phyloP scores from a whole-genome alignment of 2,797 vertebrate genomes.

The Vespertilio murinus region DNA sequence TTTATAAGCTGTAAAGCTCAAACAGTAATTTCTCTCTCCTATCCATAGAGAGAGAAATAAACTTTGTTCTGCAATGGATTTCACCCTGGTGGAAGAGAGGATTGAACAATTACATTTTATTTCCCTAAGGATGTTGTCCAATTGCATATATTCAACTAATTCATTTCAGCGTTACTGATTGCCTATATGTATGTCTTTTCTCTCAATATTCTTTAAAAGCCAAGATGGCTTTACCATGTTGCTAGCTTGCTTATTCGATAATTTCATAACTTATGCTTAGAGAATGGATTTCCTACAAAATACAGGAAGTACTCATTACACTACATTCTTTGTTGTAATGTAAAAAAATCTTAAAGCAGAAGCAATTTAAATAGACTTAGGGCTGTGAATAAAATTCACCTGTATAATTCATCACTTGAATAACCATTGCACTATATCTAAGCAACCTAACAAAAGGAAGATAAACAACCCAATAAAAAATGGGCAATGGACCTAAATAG shows the following conservation, averaged over 20 bases:
- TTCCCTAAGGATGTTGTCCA: too few relatives aligned
- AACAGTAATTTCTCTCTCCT: too few relatives aligned
- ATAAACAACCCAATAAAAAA: too few relatives aligned
- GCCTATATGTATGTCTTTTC: too few relatives aligned
- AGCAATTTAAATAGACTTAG: slow-evolving; percentile 60
- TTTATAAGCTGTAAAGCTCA: too few relatives aligned
- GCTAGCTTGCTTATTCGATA: slow-evolving; percentile 11
- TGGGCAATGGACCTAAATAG: too few relatives aligned
- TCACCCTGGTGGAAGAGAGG: background rate
- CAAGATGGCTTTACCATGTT: background rate
- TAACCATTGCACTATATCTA: background rate
- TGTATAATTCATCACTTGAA: slow-evolving; percentile 34
- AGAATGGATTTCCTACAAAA: slow-evolving; percentile 18
- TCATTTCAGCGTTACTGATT: too few relatives aligned
- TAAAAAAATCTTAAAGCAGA: slow-evolving; percentile 17
- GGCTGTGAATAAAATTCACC: slow-evolving; percentile 49
- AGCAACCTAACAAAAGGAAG: too few relatives aligned
- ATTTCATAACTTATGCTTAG: background rate
- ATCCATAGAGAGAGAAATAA: too few relatives aligned
- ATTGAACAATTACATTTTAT: too few relatives aligned
- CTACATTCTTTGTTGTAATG: background rate
- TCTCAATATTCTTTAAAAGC: too few relatives aligned
- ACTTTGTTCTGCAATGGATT: background rate
- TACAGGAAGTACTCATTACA: slow-evolving; percentile 19
- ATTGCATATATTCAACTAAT: too few relatives aligned